Evolutionary conservation across 2,113 vertebrate species (phyloP).

Genomic region (Triplophysa rosa): DNA sequence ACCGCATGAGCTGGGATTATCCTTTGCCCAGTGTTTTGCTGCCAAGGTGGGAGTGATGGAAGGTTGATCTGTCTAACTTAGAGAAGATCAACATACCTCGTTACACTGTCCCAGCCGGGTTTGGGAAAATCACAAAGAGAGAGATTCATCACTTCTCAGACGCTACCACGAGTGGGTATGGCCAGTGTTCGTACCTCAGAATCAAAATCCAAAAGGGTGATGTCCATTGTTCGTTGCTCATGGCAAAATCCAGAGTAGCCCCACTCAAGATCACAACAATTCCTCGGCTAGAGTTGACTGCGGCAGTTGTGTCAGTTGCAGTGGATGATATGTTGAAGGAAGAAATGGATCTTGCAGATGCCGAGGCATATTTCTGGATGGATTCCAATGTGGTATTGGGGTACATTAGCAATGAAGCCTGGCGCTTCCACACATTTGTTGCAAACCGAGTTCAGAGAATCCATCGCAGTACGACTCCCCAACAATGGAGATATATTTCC

Average conservation of each 20-base stretch:
- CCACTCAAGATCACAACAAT: constrained; percentile 12
- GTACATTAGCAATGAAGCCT: too few relatives aligned
- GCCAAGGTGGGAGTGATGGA: neutral
- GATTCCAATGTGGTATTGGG: too few relatives aligned
- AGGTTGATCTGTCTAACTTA: neutral
- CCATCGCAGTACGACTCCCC: too few relatives aligned
- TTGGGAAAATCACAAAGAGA: neutral
- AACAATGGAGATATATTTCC: too few relatives aligned
- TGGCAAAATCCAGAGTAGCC: constrained; percentile 6
- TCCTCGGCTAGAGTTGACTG: constrained; percentile 9
- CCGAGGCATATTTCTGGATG: too few relatives aligned
- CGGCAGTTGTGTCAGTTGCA: constrained; percentile 19
- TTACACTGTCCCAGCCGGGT: neutral
- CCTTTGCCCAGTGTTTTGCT: neutral
- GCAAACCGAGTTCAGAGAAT: too few relatives aligned
- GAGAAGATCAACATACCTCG: neutral
- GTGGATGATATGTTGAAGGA: too few relatives aligned
- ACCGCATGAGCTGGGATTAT: too few relatives aligned
- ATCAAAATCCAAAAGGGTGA: neutral
- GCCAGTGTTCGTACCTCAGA: neutral
- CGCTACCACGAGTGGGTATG: neutral
- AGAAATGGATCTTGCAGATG: too few relatives aligned
- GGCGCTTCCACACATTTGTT: too few relatives aligned
- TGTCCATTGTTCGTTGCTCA: neutral
- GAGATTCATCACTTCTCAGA: neutral